A percentile compares a stretch with the other conserved stretches of the same genome.
These are phyloP conservation scores for Perizoma flavofasciatum DNA, from an alignment of 2,888 invertebrate genomes.

Conservation along the genomic window DNA sequence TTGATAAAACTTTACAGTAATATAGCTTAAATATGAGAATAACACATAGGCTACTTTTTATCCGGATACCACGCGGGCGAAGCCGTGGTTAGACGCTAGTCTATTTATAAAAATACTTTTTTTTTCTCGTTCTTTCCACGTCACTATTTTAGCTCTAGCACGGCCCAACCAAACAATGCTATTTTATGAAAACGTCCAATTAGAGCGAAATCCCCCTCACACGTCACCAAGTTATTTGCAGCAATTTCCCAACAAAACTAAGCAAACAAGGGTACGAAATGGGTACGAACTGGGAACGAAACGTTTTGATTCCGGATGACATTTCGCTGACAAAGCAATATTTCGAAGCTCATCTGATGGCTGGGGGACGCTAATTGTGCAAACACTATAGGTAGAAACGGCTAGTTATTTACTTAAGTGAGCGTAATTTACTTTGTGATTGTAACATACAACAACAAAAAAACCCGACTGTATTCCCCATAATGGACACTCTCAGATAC, in stretches of 20 bases:
- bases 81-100: no score
- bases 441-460: no score
- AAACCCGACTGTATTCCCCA: no score
- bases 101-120: no score
- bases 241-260: conserved; percentile 44
- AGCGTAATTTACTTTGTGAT: conserved; percentile 24
- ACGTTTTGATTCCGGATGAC: conserved; percentile 49
- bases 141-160: conserved; percentile 1
- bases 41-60: no score
- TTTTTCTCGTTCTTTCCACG: no score
- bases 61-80: no score
- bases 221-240: conserved; percentile 38
- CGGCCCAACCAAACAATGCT: conserved; percentile 27
- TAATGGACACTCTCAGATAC: no score
- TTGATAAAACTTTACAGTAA: no score
- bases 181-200: conserved; percentile 42
- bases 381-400: conserved; percentile 45
- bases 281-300: conserved; percentile 29
- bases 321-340: conserved; percentile 50
- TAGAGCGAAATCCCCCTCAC: conserved; percentile 40
- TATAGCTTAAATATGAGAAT: no score
- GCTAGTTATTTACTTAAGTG: conserved; percentile 38
- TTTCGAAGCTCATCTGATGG: conserved; percentile 39
- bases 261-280: conserved; percentile 43
- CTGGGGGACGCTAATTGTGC: conserved; percentile 55